Conservation (phyloP, 2,113 vertebrate genomes). For the Oncorhynchus kisutch region DNA sequence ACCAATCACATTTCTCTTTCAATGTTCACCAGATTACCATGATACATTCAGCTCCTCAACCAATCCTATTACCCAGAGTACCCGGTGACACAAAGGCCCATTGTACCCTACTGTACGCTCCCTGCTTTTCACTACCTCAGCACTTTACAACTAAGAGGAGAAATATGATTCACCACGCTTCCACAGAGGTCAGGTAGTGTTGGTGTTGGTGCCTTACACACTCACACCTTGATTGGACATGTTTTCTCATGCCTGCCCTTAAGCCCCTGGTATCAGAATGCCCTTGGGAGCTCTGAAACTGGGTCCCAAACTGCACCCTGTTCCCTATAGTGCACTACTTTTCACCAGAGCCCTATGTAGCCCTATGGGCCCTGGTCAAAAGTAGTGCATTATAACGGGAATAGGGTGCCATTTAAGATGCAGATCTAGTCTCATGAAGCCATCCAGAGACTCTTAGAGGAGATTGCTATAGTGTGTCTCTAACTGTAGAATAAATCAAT, state of each 20-base stretch:
- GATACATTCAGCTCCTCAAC: constrained; percentile 43
- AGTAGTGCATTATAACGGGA: too few species aligned
- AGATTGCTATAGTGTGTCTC: constrained; percentile 33
- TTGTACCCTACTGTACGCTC: constrained; percentile 15
- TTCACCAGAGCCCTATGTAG: too few species aligned
- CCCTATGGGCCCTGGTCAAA: too few species aligned
- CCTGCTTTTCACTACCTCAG: constrained; percentile 45
- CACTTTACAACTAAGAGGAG: constrained; percentile 36
- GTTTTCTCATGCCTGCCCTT: constrained; percentile 34
- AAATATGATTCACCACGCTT: constrained; percentile 43
- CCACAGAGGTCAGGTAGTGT: constrained; percentile 38
- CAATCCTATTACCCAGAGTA: constrained; percentile 41
- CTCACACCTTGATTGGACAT: constrained; percentile 42
- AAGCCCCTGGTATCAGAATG: constrained; percentile 27
- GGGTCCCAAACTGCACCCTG: too few species aligned
- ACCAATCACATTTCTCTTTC: constrained; percentile 53
- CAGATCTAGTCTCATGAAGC: constrained; percentile 12
- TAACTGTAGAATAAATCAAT: constrained; percentile 63
- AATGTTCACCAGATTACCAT: constrained; percentile 54
- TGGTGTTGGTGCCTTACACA: constrained; percentile 19
- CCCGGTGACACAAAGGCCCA: constrained; percentile 39
- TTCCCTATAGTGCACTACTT: too few species aligned
- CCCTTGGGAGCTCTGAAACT: constrained; percentile 19
- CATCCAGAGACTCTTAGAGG: constrained; percentile 15
- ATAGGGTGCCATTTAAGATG: too few species aligned